Evolutionary conservation across 2,113 vertebrate species (phyloP).

Genomic region (Thunnus thynnus): DNA sequence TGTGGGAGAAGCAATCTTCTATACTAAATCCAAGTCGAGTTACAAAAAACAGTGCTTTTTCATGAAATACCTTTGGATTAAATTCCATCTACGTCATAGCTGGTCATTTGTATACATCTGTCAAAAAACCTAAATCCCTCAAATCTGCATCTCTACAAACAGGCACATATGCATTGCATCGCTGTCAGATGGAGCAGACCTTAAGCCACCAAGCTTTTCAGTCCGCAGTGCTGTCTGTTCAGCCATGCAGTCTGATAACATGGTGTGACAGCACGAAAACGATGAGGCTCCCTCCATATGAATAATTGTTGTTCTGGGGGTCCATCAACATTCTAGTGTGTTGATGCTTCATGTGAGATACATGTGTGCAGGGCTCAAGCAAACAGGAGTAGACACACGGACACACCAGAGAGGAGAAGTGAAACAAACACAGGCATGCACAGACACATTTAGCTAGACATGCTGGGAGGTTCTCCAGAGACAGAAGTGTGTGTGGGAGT

Average conservation of each 20-base stretch:
- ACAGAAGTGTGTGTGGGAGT: conserved; percentile 64
- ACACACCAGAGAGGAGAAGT: neutral
- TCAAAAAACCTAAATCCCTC: conserved; percentile 13
- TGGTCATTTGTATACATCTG: neutral
- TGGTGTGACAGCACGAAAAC: conserved; percentile 50
- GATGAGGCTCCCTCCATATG: conserved; percentile 45
- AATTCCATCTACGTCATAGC: neutral
- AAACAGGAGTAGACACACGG: neutral
- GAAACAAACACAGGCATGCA: conserved; percentile 27
- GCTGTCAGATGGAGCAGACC: neutral
- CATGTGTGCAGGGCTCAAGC: conserved; percentile 42
- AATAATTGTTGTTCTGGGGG: conserved; percentile 62
- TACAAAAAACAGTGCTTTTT: neutral
- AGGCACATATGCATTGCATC: neutral
- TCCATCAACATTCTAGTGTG: conserved; percentile 29
- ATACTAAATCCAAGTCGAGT: conserved; percentile 6
- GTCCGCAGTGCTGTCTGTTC: conserved; percentile 19
- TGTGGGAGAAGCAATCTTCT: conserved; percentile 8
- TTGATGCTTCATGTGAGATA: conserved; percentile 32
- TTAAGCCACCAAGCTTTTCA: conserved; percentile 12
- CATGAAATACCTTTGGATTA: conserved; percentile 13
- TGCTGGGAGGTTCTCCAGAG: conserved; percentile 43
- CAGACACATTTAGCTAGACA: conserved; percentile 35
- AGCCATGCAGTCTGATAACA: conserved; percentile 28
- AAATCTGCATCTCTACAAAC: conserved; percentile 1